A percentile compares a stretch with the other conserved stretches of the same genome.
Conservation (phyloP, 2,888 invertebrate species). For the Incurvaria masculella region DNA sequence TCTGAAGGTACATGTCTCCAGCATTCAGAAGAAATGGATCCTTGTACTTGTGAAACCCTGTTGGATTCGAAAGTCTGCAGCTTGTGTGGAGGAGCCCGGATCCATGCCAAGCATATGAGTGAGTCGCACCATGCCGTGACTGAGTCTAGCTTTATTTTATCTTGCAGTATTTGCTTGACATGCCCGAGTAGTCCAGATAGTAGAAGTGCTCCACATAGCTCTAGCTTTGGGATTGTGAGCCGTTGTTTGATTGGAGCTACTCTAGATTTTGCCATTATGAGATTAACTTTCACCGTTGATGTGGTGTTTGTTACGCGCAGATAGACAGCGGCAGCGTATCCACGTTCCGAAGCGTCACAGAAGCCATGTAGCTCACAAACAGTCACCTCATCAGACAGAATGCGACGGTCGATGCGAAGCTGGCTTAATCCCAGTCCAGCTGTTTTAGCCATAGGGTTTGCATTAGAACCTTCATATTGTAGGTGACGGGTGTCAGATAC, state of each 20-base stretch:
- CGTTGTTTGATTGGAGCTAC: slow-evolving; percentile 7
- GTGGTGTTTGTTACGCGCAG: background rate
- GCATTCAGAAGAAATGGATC: slow-evolving; percentile 2
- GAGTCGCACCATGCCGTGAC: slow-evolving; percentile 12
- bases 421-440: background rate
- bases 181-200: slow-evolving; percentile 5
- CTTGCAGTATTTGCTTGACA: background rate
- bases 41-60: slow-evolving; percentile 5
- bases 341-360: slow-evolving; percentile 10
- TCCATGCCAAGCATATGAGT: slow-evolving; percentile 10
- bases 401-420: background rate
- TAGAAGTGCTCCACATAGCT: slow-evolving; percentile 11
- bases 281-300: background rate
- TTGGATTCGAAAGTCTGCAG: slow-evolving; percentile 13
- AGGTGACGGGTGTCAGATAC: slow-evolving; percentile 11
- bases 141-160: background rate
- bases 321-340: slow-evolving; percentile 9
- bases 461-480: background rate
- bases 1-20: slow-evolving; percentile 4
- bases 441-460: background rate
- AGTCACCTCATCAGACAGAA: background rate
- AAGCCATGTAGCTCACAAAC: slow-evolving; percentile 11
- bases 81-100: slow-evolving; percentile 2
- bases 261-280: slow-evolving; percentile 10
- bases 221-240: slow-evolving; percentile 10